Evolutionary conservation across 2,797 vertebrate genomes (phyloP), one percentile per base, ranked within the genome.

Genomic region (Cottoperca gobio): DNA sequence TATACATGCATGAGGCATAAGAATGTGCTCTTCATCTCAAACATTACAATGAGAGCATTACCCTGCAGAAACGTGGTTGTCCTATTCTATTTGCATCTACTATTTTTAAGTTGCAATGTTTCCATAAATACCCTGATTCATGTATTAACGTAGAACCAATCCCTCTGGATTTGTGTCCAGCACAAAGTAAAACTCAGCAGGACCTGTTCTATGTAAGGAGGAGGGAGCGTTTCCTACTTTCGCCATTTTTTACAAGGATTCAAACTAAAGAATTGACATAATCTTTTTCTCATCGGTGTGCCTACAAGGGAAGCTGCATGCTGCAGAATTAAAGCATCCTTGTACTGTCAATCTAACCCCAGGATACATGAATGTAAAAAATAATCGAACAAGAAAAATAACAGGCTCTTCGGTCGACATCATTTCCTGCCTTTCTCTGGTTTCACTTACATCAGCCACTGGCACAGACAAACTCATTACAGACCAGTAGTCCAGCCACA

Each of bases 351-450:
- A 48, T 79, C 16, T 53, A 66, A 31, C 19, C 11, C 21, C 45
- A 16, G 61, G 49, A 79, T 59, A 65, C 48, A 63, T 35, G 21
- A 23, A 62, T 71, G 48, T 46, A 61, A 76, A n/a, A 52, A 66
- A 60, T 10, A 59, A 79, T 21, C n/a, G 8, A 79, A 63, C 8
- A 48, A 58, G 55, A 81, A 60, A 64, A 81, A 83, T 59, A 57
- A 79, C 39, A 35, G 67, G 65, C 70, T 76, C 63, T 75, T 54
- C 7, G 26, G 67, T 73, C 50, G 6, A 65, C 37, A 78, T 84
- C 12, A 58, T 85, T 87, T 83, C 76, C 64, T 64, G 53, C 43
- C 61, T 81, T 72, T 60, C 55, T 39, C 46, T 73, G 67, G 72
- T 76, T 84, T 75, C 59, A 65, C 61, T 78, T 62, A 63, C 42